Conservation (phyloP, 2,888 invertebrate species). For the Apodemia duryi region DNA sequence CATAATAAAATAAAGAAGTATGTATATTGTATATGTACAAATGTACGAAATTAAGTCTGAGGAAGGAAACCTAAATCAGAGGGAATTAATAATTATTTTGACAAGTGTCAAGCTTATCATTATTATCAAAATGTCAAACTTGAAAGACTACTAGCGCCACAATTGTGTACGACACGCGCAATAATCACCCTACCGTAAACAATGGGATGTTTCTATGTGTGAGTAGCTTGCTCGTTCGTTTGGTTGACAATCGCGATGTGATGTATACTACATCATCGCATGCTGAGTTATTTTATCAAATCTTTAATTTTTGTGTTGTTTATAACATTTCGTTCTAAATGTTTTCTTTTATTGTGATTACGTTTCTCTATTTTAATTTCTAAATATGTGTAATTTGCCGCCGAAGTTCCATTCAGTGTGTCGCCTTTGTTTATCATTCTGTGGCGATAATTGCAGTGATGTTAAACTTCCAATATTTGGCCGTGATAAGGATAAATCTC, state of each 20-base stretch:
- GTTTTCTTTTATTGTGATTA: conserved; percentile 74
- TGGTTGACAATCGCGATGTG: conserved; percentile 79
- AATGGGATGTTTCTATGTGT: conserved; percentile 64
- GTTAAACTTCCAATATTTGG: conserved; percentile 88
- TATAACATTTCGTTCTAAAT: conserved; percentile 75
- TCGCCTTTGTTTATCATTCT: conserved; percentile 94
- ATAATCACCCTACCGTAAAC: conserved; percentile 66
- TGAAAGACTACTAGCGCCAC: conserved; percentile 48
- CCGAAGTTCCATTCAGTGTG: conserved; percentile 95
- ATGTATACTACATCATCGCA: conserved; percentile 78
- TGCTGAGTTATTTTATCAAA: conserved; percentile 75
- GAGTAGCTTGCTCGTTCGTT: conserved; percentile 75
- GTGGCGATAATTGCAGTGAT: conserved; percentile 85
- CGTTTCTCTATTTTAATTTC: conserved; percentile 75
- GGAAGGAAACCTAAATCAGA: too few relatives aligned
- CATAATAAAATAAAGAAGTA: too few relatives aligned
- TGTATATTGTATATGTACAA: too few relatives aligned
- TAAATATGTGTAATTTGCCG: conserved; percentile 95
- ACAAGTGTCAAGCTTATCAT: conserved; percentile 64
- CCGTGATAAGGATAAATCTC: conserved; percentile 85
- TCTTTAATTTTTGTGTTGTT: conserved; percentile 71
- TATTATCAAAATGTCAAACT: conserved; percentile 64
- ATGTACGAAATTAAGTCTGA: too few relatives aligned
- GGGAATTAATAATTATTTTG: conserved; percentile 2
- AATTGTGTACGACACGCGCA: conserved; percentile 56